Percentiles rank a stretch among this genome's conserved stretches.
These are phyloP conservation scores for Stegodyphus mimosarum DNA, from an alignment of 1,140 invertebrate species.

Conservation along the genomic window DNA sequence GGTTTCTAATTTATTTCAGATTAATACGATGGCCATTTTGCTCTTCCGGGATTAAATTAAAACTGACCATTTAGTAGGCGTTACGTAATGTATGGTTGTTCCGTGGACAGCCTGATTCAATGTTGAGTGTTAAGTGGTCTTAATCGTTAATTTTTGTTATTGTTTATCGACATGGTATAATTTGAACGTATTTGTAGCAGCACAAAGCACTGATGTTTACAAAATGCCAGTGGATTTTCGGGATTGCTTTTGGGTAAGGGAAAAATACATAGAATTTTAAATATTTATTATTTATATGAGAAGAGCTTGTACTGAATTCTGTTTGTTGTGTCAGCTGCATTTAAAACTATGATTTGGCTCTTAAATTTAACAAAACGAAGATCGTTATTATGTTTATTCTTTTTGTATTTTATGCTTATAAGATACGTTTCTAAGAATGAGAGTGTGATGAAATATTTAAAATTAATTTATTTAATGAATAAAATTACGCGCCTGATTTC, in stretches of 20 bases:
- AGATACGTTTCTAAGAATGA: no score
- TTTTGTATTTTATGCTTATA: no score
- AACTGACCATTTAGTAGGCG: conserved; percentile 26
- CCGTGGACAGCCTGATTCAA: conserved; percentile 36
- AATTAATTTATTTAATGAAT: no score
- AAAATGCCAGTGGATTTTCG: conserved; percentile 82
- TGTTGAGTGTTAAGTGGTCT: neutral
- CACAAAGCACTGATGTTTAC: conserved; percentile 49
- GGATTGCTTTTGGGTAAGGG: conserved; percentile 84
- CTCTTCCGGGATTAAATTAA: no score
- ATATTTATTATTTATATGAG: neutral
- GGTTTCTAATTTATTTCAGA: no score
- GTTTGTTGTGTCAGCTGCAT: neutral
- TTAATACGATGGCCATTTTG: no score
- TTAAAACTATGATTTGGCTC: no score
- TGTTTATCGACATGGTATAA: conserved; percentile 31
- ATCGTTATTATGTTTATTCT: no score
- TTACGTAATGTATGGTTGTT: conserved; percentile 57
- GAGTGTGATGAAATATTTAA: no score
- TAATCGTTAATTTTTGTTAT: conserved; percentile 13
- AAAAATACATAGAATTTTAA: conserved; percentile 22
- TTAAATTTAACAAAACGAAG: no score
- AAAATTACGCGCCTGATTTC: no score
- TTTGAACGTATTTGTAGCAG: conserved; percentile 10
- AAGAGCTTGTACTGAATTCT: neutral